Conservation (phyloP, 2,113 vertebrate genomes). For the Scomber colias region DNA sequence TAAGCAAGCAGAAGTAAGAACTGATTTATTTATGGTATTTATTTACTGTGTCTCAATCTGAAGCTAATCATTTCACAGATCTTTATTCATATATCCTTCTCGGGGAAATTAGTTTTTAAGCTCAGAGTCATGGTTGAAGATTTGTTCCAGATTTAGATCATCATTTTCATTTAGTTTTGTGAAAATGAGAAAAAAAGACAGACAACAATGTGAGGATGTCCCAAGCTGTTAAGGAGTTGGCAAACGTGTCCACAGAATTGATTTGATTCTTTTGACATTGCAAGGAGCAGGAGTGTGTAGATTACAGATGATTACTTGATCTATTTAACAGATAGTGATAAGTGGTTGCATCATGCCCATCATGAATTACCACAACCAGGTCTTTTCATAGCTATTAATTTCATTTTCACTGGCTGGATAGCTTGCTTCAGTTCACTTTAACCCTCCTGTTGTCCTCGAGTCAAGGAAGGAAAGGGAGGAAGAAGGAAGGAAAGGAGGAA, state of each 20-base stretch:
- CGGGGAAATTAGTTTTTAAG: conserved; percentile 2
- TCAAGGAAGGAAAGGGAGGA: too few relatives aligned
- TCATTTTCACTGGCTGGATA: background rate
- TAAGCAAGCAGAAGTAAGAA: conserved; percentile 18
- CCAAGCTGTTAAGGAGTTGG: too few relatives aligned
- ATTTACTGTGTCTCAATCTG: conserved; percentile 20
- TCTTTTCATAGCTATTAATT: conserved; percentile 4
- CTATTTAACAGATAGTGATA: conserved; percentile 10
- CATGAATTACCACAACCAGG: background rate
- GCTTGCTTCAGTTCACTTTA: background rate
- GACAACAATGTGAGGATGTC: background rate
- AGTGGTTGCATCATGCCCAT: conserved; percentile 7
- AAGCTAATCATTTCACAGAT: conserved; percentile 12
- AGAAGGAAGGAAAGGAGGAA: too few relatives aligned
- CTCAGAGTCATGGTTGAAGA: background rate
- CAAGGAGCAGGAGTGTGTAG: too few relatives aligned
- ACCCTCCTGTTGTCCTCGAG: too few relatives aligned
- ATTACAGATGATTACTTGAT: too few relatives aligned
- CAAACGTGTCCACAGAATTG: too few relatives aligned
- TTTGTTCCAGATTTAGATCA: conserved; percentile 17
- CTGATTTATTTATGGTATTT: conserved; percentile 18
- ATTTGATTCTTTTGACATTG: background rate
- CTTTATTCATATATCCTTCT: background rate
- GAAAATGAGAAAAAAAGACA: background rate
- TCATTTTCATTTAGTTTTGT: background rate